A percentile compares a stretch with the other conserved stretches of the same genome.
These are phyloP conservation scores for Zosterops japonicus DNA, from an alignment of 2,113 vertebrate genomes.

Conservation along the genomic window DNA sequence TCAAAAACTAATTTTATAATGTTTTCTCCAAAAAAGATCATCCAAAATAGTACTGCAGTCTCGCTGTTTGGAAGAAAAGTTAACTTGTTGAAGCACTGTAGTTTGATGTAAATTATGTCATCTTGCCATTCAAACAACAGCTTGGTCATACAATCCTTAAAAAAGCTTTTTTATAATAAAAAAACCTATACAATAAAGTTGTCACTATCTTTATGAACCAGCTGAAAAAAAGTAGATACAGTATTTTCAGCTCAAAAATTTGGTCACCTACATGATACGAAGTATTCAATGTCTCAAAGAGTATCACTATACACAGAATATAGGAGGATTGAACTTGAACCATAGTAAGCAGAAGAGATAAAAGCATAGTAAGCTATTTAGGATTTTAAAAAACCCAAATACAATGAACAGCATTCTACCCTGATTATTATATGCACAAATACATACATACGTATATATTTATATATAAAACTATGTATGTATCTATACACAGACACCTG, in stretches of 20 bases:
- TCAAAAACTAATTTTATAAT: background rate
- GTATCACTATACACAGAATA: background rate
- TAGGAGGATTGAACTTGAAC: background rate
- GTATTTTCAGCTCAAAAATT: background rate
- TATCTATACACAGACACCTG: background rate
- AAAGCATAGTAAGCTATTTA: background rate
- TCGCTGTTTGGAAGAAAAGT: background rate
- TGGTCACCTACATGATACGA: background rate
- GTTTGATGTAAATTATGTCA: background rate
- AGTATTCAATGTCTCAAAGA: background rate
- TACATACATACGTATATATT: too few species aligned
- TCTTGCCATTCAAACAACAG: background rate
- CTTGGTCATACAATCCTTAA: background rate
- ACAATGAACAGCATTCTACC: background rate
- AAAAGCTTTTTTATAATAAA: background rate
- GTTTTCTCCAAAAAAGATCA: background rate
- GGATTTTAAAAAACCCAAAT: background rate
- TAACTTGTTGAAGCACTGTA: background rate
- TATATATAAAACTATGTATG: background rate
- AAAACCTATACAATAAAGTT: background rate
- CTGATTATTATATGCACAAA: background rate
- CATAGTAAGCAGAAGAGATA: background rate
- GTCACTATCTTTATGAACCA: rapidly evolving
- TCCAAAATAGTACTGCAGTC: background rate
- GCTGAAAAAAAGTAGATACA: background rate